A percentile compares a stretch with the other conserved stretches of the same genome.
Conservation (phyloP, 2,888 invertebrate species). For the Rotaria sp. region DNA sequence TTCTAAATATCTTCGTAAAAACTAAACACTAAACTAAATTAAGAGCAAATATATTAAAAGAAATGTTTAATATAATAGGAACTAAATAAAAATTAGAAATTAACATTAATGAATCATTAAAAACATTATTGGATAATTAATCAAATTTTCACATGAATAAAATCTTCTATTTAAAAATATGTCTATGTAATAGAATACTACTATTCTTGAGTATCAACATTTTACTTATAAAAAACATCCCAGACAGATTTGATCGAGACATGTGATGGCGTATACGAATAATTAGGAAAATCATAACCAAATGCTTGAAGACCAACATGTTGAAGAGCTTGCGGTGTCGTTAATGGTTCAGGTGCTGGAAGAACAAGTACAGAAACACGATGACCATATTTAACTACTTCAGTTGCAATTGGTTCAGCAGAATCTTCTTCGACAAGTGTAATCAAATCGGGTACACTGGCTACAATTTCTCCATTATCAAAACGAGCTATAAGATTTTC, state of each 20-base stretch:
- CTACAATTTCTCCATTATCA: slow-evolving; percentile 42
- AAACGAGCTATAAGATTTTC: slow-evolving; percentile 48
- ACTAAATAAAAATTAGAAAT: no score
- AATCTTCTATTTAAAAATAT: no score
- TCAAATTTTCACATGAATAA: no score
- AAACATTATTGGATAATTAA: no score
- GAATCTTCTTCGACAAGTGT: slow-evolving; percentile 47
- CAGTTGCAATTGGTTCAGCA: slow-evolving; percentile 48
- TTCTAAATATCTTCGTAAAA: no score
- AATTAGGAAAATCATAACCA: slow-evolving; percentile 43
- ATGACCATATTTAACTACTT: slow-evolving; percentile 48
- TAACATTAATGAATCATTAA: no score
- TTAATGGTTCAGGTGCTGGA: slow-evolving; percentile 44
- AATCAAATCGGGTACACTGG: slow-evolving; percentile 49
- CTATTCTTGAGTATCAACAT: not conserved
- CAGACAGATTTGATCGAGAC: not conserved
- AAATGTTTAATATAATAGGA: no score
- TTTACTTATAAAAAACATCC: not conserved
- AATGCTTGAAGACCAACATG: slow-evolving; percentile 48
- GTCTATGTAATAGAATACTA: no score
- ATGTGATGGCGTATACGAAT: not conserved
- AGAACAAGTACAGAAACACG: slow-evolving; percentile 47
- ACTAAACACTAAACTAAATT: no score
- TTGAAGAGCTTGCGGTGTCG: slow-evolving; percentile 44
- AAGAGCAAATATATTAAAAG: no score